Base-by-base conservation (phyloP, 2,888 invertebrate species). In the Platycnemis pennipes region DNA sequence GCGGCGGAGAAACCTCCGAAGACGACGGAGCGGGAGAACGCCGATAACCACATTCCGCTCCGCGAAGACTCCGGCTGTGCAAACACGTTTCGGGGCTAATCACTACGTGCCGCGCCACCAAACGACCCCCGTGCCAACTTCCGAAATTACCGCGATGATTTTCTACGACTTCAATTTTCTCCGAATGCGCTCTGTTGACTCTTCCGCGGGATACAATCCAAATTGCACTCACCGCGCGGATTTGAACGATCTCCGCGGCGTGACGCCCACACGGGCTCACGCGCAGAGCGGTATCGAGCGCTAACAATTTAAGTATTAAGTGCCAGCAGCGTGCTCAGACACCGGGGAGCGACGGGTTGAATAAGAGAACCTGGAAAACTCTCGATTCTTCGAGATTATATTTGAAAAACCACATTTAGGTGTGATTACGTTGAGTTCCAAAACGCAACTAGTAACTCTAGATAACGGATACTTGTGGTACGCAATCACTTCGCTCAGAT, bases 141-240 rank as follows among this genome's bases (percentile, higher is more conserved):
- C 77, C 77, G 13, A 37, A 77, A 37, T 37, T 37, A 11, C 77
- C 37, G 8, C 13, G 37, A 37, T 37, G n/a, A 37, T 37, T 77
- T 77, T 77, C 77, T 77, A 37, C 77, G 37, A 77, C 31, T 77
- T 37, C 37, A 77, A 37, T 77, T 37, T 77, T 77, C 77, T 77
- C 16, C 8, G 37, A 77, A 77, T 37, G 77, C 77, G 13, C 37
- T 8, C 1, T 13, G 37, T 11, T 77, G 37, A 5, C 77, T 77
- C 37, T 31, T 77, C 37, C 37, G 11, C 77, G 13, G 37, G 16
- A 77, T 77, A 11, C 31, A 77, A 37, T 77, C 31, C n/a, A n/a
- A 1, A 63, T 26, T 26, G 77, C 16, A 37, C 16, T 37, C 11
- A 77, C 11, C 37, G 13, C 31, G 16, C 37, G 37, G 77, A 77